These are phyloP conservation scores for Cyprinus carpio DNA, from an alignment of 2,113 vertebrate species.

Conservation along the genomic window DNA sequence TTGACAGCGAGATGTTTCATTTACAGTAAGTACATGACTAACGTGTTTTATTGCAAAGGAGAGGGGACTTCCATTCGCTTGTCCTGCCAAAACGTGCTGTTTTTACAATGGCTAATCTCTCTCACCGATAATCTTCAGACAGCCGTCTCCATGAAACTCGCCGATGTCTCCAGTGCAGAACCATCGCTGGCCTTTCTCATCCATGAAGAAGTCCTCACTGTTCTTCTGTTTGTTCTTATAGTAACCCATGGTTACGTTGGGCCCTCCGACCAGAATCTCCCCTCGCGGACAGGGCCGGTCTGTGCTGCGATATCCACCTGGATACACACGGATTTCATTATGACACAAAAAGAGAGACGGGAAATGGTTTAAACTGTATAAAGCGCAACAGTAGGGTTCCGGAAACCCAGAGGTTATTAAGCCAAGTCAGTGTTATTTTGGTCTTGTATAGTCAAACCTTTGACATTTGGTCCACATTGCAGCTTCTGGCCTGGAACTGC, in stretches of 20 bases:
- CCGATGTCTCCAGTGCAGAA: slow-evolving; percentile 95
- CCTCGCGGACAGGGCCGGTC: slow-evolving; percentile 90
- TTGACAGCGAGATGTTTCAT: slow-evolving; percentile 20
- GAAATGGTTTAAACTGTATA: background rate
- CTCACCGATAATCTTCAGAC: slow-evolving; percentile 93
- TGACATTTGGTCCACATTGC: background rate
- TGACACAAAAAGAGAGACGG: background rate
- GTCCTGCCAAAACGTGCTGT: background rate
- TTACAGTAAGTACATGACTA: background rate
- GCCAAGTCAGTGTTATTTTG: background rate
- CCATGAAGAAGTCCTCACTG: slow-evolving; percentile 84
- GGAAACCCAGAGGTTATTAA: background rate
- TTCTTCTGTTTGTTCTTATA: slow-evolving; percentile 86
- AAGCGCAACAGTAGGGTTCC: background rate
- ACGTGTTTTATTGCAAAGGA: background rate
- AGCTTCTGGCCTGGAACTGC: background rate
- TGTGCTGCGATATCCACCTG: slow-evolving; percentile 88
- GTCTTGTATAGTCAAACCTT: background rate
- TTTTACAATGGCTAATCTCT: background rate
- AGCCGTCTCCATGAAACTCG: slow-evolving; percentile 90
- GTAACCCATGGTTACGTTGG: slow-evolving; percentile 95
- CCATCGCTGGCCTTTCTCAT: slow-evolving; percentile 90
- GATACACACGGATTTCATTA: slow-evolving; percentile 29
- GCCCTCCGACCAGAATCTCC: slow-evolving; percentile 92
- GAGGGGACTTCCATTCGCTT: background rate